Conservation (phyloP, 2,113 vertebrate species). For the Camelus dromedarius region DNA sequence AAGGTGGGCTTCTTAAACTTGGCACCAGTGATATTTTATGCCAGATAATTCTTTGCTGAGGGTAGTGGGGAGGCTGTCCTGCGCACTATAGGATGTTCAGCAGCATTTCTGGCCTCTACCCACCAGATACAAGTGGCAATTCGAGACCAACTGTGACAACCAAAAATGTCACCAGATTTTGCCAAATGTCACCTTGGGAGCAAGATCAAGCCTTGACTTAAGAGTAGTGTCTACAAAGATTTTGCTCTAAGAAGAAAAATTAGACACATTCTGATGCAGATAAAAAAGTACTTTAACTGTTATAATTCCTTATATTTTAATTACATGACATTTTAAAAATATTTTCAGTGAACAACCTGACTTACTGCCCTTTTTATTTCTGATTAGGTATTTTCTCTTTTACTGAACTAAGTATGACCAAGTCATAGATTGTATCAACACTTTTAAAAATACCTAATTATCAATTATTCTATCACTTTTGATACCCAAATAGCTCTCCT, state of each 20-base stretch:
- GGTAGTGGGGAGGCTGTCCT: background rate
- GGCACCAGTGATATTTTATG: background rate
- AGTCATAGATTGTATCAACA: background rate
- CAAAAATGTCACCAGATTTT: background rate
- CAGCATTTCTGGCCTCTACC: background rate
- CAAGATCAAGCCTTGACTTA: background rate
- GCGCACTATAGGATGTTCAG: background rate
- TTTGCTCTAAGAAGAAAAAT: background rate
- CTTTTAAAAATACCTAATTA: background rate
- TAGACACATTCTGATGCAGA: background rate
- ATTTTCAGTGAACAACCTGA: background rate
- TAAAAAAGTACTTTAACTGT: background rate
- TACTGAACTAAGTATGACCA: background rate
- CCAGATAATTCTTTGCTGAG: background rate
- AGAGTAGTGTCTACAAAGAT: background rate
- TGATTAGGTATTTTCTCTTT: background rate
- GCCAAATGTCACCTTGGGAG: background rate
- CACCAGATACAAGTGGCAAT: background rate
- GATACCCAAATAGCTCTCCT: background rate
- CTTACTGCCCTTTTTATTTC: background rate
- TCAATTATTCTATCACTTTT: background rate
- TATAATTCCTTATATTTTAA: background rate
- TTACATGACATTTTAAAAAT: background rate
- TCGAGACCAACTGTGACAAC: background rate
- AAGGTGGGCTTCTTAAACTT: background rate